Conservation (phyloP, 2,888 invertebrate genomes). For the Cephus pulcher region DNA sequence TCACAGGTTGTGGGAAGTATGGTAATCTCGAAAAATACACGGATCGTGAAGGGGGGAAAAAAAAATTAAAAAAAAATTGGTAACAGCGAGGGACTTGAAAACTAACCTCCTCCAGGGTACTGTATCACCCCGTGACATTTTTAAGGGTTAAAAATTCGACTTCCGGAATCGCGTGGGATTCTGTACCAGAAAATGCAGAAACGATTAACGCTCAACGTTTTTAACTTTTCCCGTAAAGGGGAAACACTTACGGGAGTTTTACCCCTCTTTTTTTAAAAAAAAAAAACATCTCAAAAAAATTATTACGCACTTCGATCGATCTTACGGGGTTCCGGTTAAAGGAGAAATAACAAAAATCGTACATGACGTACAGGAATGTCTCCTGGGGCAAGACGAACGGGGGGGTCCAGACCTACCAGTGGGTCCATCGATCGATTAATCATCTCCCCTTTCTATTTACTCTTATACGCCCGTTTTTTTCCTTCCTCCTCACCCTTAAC, state of each 20-base stretch:
- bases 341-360: slow-evolving; percentile 14
- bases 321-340: slow-evolving; percentile 1
- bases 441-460: slow-evolving; percentile 49
- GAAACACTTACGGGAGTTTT: background rate
- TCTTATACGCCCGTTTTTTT: slow-evolving; percentile 13
- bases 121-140: background rate
- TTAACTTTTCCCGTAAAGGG: background rate
- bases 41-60: background rate
- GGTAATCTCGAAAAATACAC: slow-evolving; percentile 23
- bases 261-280: background rate
- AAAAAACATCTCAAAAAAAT: background rate
- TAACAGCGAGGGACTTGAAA: background rate
- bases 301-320: slow-evolving; percentile 4
- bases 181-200: background rate
- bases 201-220: background rate
- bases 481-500: background rate
- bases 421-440: slow-evolving; percentile 57
- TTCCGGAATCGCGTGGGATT: background rate
- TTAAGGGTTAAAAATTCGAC: background rate
- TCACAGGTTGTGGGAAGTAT: slow-evolving; percentile 31
- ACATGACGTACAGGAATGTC: slow-evolving; percentile 13
- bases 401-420: background rate
- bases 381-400: background rate
- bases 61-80: background rate
- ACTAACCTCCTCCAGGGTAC: background rate